These are phyloP conservation scores for Sebastes dallii DNA, from an alignment of 2,797 vertebrate species.

Conservation along the genomic window DNA sequence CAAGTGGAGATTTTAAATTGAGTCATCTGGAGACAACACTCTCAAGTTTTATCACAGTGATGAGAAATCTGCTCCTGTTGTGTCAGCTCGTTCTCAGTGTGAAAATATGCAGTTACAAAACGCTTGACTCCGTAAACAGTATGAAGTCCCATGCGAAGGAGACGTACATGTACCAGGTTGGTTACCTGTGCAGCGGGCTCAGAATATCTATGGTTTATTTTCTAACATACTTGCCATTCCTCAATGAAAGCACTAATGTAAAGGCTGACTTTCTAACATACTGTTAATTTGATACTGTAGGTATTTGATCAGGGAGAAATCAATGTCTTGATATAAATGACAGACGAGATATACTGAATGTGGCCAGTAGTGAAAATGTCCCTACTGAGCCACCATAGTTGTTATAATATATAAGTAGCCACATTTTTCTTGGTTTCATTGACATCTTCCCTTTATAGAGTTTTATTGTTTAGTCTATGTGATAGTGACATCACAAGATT, in stretches of 20 bases:
- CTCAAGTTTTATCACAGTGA: neutral
- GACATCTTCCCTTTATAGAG: neutral
- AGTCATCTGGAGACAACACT: slow-evolving; percentile 5
- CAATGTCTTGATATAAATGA: neutral
- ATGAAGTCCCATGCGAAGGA: neutral
- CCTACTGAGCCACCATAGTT: neutral
- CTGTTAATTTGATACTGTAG: neutral
- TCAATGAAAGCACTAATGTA: neutral
- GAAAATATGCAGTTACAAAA: slow-evolving; percentile 24
- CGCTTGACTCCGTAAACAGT: neutral
- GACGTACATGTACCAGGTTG: neutral
- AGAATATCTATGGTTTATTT: neutral
- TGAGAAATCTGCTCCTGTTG: neutral
- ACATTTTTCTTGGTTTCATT: neutral
- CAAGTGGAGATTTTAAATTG: neutral
- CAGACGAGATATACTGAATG: neutral
- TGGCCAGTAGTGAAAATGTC: neutral
- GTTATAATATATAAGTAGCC: neutral
- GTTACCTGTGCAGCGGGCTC: neutral
- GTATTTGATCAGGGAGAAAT: neutral
- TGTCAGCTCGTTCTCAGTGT: neutral
- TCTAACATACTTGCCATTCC: neutral
- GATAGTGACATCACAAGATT: neutral
- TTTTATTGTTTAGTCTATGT: neutral
- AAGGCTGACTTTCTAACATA: neutral